Base-by-base conservation (phyloP, 2,888 invertebrate genomes). In the Acrocera orbiculus region DNA sequence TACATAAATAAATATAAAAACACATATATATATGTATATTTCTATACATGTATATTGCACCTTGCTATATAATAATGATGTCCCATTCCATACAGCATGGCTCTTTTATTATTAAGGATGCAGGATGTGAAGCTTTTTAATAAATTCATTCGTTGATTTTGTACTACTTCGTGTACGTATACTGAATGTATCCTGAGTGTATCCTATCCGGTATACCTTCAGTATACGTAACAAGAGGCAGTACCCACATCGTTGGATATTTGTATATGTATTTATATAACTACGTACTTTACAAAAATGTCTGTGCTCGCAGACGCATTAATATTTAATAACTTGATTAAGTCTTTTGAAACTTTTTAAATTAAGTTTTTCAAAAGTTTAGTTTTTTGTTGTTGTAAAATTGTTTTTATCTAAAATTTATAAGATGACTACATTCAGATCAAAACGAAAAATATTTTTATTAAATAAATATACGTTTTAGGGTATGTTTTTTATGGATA, bases 181-280 rank as follows among this genome's bases (percentile, higher is more conserved):
- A 90, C 89, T 89, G 87, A 89, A 89, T 89, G 89, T 90, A 89
- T 89, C 89, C 89, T 89, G 89, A 89, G 87, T 86, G 86, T 80
- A 75, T 73, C 67, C 75, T 83, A 79, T 89, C 89, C 87, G 89
- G 89, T 89, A 89, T 90, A 90, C 89, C 87, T 89, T 89, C 86
- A 86, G 87, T 89, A 90, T 90, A 90, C 89, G 89, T 90, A 89
- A 87, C 87, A 87, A 85, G 87, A 86, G 85, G 81, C 76, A 75
- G 76, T 82, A 86, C 85, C 66, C 61, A 61, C 74, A 62, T 53
- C 74, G 63, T 46, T 51, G 58, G 52, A 54, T 23, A 24, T 27
- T 29, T 34, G 17, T 22, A 25, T 26, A 35, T 27, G 11, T 22
- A 7, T n/a, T n/a, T n/a, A n/a, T n/a, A n/a, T n/a, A n/a, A n/a